These are phyloP conservation scores for Phymanthus crucifer DNA, from an alignment of 92 coral and sea anemone genomes.

Conservation along the genomic window DNA sequence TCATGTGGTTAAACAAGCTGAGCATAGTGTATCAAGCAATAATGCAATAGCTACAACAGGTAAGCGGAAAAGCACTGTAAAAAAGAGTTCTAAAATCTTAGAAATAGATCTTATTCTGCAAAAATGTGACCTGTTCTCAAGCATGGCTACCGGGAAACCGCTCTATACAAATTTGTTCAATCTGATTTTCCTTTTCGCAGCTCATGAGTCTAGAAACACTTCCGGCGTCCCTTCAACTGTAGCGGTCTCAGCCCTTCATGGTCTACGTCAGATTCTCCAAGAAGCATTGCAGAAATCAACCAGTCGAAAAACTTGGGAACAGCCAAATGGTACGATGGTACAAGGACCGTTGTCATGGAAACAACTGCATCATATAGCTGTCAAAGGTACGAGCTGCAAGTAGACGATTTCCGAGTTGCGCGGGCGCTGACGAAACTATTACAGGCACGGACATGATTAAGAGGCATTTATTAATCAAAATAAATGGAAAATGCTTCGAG, in stretches of 20 bases:
- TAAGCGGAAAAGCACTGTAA: constrained; percentile 8
- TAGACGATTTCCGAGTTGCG: no score
- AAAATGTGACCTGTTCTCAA: no score
- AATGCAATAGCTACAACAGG: constrained; percentile 38
- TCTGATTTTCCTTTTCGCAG: neutral
- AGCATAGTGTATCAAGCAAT: constrained; percentile 14
- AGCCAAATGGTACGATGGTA: constrained; percentile 89
- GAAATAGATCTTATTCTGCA: neutral
- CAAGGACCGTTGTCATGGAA: constrained; percentile 99
- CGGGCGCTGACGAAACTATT: no score
- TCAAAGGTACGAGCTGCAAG: constrained; percentile 64
- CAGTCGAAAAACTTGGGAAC: constrained; percentile 98
- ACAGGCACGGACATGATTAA: no score
- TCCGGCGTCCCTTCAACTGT: constrained; percentile 35
- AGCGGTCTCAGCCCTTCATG: constrained; percentile 73
- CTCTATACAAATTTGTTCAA: no score
- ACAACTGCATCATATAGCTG: constrained; percentile 85
- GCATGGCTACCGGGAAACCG: no score
- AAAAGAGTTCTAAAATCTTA: no score
- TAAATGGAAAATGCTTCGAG: no score
- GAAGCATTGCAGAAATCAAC: constrained; percentile 96
- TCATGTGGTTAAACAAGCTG: constrained; percentile 42
- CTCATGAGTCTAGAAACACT: no score
- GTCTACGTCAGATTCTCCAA: constrained; percentile 79
- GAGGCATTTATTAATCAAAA: no score